These are phyloP conservation scores for Planococcus citri DNA, from an alignment of 1,140 invertebrate species.

Conservation along the genomic window DNA sequence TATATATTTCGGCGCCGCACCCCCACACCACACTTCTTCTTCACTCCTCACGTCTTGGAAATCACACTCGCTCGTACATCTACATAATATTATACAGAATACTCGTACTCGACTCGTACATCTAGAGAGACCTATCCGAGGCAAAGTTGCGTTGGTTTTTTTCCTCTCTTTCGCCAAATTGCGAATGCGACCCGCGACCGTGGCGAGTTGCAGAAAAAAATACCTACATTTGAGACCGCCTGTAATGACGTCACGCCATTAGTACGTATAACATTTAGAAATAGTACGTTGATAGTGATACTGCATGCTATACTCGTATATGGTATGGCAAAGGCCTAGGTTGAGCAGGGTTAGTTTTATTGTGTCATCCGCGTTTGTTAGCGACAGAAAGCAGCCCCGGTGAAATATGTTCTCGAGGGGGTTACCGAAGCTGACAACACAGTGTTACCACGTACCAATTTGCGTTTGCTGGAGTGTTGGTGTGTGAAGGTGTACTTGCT, in stretches of 20 bases:
- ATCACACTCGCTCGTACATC: too few species aligned
- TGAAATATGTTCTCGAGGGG: neutral
- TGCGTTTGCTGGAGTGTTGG: too few species aligned
- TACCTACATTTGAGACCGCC: neutral
- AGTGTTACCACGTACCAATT: constrained; percentile 2
- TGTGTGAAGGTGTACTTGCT: too few species aligned
- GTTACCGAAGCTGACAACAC: neutral
- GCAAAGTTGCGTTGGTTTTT: neutral
- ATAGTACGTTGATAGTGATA: neutral
- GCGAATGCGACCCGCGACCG: too few species aligned
- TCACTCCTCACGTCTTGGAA: too few species aligned
- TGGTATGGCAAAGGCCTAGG: too few species aligned
- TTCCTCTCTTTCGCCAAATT: too few species aligned
- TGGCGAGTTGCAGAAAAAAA: neutral
- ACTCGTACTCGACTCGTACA: too few species aligned
- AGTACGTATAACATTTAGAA: neutral
- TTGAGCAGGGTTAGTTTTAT: neutral
- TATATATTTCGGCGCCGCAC: neutral
- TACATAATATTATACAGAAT: too few species aligned
- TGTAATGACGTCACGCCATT: neutral
- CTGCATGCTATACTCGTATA: too few species aligned
- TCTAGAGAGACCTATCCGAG: too few species aligned
- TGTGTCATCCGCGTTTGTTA: neutral
- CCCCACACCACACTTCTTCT: too few species aligned
- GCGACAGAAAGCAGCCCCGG: neutral